Percentiles rank a stretch among this genome's conserved stretches.
phyloP scores from a whole-genome alignment of 2,888 invertebrate species.

The Sturmia bella region DNA sequence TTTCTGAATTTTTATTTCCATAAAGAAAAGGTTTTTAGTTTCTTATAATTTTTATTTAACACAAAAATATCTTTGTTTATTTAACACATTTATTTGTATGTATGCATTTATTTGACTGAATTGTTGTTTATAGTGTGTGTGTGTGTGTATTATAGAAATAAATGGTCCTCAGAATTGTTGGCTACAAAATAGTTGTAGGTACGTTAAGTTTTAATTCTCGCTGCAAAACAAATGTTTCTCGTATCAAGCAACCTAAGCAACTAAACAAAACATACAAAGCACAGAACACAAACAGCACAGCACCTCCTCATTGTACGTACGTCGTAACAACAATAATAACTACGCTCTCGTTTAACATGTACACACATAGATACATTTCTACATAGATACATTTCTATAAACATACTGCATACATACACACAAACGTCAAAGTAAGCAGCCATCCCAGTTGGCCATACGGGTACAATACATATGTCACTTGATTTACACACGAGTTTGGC shows the following conservation, averaged over 20 bases:
- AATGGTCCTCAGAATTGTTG: conserved; percentile 50
- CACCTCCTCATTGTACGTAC: conserved; percentile 58
- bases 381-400: not conserved
- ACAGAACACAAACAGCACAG: conserved; percentile 74
- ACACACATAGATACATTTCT: conserved; percentile 12
- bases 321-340: conserved; percentile 69
- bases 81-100: conserved; percentile 63
- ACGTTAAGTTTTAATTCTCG: conserved; percentile 48
- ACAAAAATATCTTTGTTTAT: conserved; percentile 65
- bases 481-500: too few relatives aligned
- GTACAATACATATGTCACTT: too few relatives aligned
- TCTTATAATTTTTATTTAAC: conserved; percentile 64
- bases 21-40: conserved; percentile 52
- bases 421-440: not conserved
- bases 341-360: conserved; percentile 63
- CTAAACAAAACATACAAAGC: conserved; percentile 75
- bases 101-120: conserved; percentile 26
- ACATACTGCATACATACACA: conserved; percentile 12
- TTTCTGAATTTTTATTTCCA: conserved; percentile 2
- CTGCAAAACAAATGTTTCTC: conserved; percentile 75
- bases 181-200: conserved; percentile 38
- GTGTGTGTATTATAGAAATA: conserved; percentile 46
- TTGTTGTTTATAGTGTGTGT: conserved; percentile 48
- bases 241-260: conserved; percentile 79
- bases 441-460: too few relatives aligned